These are phyloP conservation scores for Andrena trimmerana DNA, from an alignment of 2,888 invertebrate species.

Conservation along the genomic window DNA sequence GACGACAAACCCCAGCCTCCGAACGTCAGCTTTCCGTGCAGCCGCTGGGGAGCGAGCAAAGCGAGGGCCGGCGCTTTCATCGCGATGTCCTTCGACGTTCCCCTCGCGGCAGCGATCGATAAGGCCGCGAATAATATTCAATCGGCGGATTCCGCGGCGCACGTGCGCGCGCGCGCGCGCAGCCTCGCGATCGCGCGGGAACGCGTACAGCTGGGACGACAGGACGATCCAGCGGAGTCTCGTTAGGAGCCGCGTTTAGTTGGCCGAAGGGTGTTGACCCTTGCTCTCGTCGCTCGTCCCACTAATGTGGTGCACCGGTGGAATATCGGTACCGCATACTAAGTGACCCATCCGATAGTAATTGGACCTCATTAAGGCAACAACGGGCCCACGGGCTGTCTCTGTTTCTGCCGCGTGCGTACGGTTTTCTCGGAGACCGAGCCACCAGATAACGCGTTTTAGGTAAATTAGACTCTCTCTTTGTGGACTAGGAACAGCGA, in stretches of 20 bases:
- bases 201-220: slow-evolving; percentile 39
- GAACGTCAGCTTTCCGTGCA: background rate
- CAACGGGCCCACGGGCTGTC: slow-evolving; percentile 74
- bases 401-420: slow-evolving; percentile 61
- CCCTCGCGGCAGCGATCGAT: slow-evolving; percentile 52
- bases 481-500: slow-evolving; percentile 49
- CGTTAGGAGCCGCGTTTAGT: slow-evolving; percentile 63
- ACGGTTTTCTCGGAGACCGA: slow-evolving; percentile 60
- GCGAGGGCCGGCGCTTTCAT: slow-evolving; percentile 48
- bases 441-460: slow-evolving; percentile 74
- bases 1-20: no score
- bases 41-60: slow-evolving; percentile 16
- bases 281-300: slow-evolving; percentile 68
- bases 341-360: slow-evolving; percentile 81
- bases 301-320: slow-evolving; percentile 75
- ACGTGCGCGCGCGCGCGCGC: slow-evolving; percentile 55
- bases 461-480: slow-evolving; percentile 75
- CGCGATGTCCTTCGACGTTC: slow-evolving; percentile 56
- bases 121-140: slow-evolving; percentile 68
- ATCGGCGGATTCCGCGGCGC: slow-evolving; percentile 64
- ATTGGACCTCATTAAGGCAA: slow-evolving; percentile 82
- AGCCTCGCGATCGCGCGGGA: slow-evolving; percentile 29
- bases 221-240: slow-evolving; percentile 59
- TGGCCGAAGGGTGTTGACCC: slow-evolving; percentile 77
- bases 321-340: slow-evolving; percentile 80